These are phyloP conservation scores for Carassius auratus DNA, from an alignment of 2,113 vertebrate species.

Conservation along the genomic window DNA sequence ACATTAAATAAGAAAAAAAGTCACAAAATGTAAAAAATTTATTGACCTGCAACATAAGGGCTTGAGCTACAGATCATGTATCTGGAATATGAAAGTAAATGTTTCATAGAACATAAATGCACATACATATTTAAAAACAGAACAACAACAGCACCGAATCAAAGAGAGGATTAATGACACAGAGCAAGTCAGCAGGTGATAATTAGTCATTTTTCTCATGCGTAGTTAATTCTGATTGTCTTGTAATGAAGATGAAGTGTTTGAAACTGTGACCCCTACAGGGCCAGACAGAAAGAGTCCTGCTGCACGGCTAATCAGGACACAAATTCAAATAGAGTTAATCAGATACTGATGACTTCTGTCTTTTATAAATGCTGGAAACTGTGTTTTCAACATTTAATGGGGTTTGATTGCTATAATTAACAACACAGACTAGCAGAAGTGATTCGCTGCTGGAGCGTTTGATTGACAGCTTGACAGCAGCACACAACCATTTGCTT, in stretches of 20 bases:
- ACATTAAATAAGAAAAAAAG: background rate
- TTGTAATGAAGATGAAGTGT: slow-evolving; percentile 29
- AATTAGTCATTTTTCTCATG: slow-evolving; percentile 11
- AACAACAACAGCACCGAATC: background rate
- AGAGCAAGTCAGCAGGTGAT: background rate
- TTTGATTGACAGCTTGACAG: background rate
- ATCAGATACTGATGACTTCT: slow-evolving; percentile 18
- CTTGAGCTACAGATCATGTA: background rate
- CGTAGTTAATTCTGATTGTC: slow-evolving; percentile 13
- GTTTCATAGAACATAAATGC: background rate
- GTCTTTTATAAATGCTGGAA: background rate
- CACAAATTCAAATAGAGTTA: background rate
- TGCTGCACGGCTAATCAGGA: background rate
- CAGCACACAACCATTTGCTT: background rate
- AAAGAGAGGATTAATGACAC: background rate
- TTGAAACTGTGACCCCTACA: slow-evolving; percentile 12
- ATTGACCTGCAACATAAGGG: background rate
- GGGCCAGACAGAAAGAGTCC: background rate
- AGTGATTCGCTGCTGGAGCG: background rate
- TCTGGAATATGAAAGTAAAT: background rate
- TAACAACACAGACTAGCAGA: background rate
- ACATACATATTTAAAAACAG: background rate
- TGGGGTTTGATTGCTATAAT: slow-evolving; percentile 3
- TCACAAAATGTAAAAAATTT: background rate
- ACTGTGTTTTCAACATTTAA: background rate